These are phyloP conservation scores for Sceloporus tristichus DNA, from an alignment of 2,113 vertebrate genomes.

Conservation along the genomic window DNA sequence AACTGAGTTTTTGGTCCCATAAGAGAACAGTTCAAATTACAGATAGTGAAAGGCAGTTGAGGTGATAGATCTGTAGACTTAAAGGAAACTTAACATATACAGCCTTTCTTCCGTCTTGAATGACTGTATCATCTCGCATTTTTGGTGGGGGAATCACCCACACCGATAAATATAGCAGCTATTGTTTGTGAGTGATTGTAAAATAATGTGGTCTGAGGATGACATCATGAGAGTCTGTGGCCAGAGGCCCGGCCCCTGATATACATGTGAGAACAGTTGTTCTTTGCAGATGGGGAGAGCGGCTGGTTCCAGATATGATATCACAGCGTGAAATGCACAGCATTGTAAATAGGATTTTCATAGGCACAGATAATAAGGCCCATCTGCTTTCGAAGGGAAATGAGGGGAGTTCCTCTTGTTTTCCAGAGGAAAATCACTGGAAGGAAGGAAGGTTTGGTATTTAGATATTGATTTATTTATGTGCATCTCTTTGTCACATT, in stretches of 20 bases:
- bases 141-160: slow-evolving; percentile 10
- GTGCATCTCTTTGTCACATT: neutral
- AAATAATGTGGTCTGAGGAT: slow-evolving; percentile 76
- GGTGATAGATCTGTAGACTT: slow-evolving; percentile 45
- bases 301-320: slow-evolving; percentile 86
- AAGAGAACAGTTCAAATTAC: slow-evolving; percentile 38
- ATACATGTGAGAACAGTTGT: slow-evolving; percentile 83
- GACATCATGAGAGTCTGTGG: slow-evolving; percentile 78
- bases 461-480: neutral
- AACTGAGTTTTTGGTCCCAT: slow-evolving; percentile 17
- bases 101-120: slow-evolving; percentile 55
- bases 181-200: slow-evolving; percentile 74
- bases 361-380: slow-evolving; percentile 78
- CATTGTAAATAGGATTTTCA: slow-evolving; percentile 84
- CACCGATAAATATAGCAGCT: slow-evolving; percentile 70
- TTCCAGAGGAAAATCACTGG: slow-evolving; percentile 53
- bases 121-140: slow-evolving; percentile 56
- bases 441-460: slow-evolving; percentile 40
- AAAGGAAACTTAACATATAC: slow-evolving; percentile 56
- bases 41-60: slow-evolving; percentile 29
- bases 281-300: slow-evolving; percentile 83
- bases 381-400: slow-evolving; percentile 81
- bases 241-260: slow-evolving; percentile 71
- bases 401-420: slow-evolving; percentile 68
- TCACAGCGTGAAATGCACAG: slow-evolving; percentile 84